Evolutionary conservation across 2,113 vertebrate genomes (phyloP).

Genomic region (Callithrix jacchus): DNA sequence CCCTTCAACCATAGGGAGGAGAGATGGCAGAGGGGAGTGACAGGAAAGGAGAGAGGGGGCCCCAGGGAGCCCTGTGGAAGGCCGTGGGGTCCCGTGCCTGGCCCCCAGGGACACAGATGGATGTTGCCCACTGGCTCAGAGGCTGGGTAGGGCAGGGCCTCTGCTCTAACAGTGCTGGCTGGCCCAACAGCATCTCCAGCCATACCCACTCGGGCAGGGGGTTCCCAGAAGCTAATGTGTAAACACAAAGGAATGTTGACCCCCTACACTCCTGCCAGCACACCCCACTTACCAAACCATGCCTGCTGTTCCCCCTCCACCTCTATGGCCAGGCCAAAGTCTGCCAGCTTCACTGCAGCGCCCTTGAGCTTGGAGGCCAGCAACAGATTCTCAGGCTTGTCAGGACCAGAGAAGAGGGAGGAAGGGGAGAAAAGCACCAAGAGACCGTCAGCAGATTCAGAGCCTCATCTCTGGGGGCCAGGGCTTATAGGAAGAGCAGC

Average conservation of each 20-base stretch:
- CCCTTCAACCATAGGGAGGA: too few relatives aligned
- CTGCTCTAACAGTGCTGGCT: fast-evolving
- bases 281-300: constrained; percentile 88
- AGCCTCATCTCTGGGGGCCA: neutral
- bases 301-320: constrained; percentile 92
- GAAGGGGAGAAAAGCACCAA: neutral
- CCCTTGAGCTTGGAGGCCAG: constrained; percentile 91
- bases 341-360: constrained; percentile 90
- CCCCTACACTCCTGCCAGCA: neutral
- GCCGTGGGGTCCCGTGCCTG: neutral
- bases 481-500: neutral
- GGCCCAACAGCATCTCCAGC: neutral
- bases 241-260: neutral
- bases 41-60: too few relatives aligned
- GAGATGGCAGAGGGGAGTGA: too few relatives aligned
- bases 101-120: neutral
- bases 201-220: fast-evolving
- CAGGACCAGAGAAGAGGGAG: constrained; percentile 9
- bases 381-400: constrained; percentile 90
- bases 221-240: neutral
- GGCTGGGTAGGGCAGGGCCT: neutral
- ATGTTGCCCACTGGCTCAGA: neutral
- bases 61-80: too few relatives aligned
- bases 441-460: neutral
- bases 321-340: constrained; percentile 92